These are phyloP conservation scores for Tholera decimalis DNA, from an alignment of 2,888 invertebrate species.

Conservation along the genomic window DNA sequence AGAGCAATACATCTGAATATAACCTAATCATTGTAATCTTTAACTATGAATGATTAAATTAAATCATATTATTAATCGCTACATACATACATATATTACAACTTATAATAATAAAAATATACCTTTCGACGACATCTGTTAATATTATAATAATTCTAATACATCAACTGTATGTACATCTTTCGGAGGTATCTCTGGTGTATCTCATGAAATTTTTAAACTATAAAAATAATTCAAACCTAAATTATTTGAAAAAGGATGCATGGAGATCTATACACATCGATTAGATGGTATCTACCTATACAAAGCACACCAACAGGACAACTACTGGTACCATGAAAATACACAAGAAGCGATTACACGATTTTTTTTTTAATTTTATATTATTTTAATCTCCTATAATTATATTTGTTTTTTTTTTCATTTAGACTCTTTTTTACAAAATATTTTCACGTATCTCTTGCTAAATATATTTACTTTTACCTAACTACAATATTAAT, in stretches of 20 bases:
- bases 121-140: slow-evolving; percentile 33
- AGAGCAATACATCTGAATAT: slow-evolving; percentile 22
- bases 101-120: slow-evolving; percentile 34
- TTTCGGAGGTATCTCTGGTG: slow-evolving; percentile 67
- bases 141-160: slow-evolving; percentile 55
- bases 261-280: slow-evolving; percentile 56
- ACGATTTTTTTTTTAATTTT: not conserved
- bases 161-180: slow-evolving; percentile 63
- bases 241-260: slow-evolving; percentile 41
- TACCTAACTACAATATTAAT: not conserved
- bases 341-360: slow-evolving; percentile 28
- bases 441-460: not conserved
- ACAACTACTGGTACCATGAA: slow-evolving; percentile 37
- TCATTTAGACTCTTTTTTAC: not conserved
- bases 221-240: slow-evolving; percentile 18
- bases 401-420: not conserved
- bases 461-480: not conserved
- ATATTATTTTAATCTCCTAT: not conserved
- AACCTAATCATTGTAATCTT: slow-evolving; percentile 35
- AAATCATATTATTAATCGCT: slow-evolving; percentile 20
- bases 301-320: slow-evolving; percentile 58
- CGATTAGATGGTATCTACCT: slow-evolving; percentile 43
- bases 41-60: slow-evolving; percentile 19
- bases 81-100: slow-evolving; percentile 38
- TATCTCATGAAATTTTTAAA: slow-evolving; percentile 68